These are phyloP conservation scores for Anguilla anguilla DNA, from an alignment of 2,797 vertebrate genomes.

Conservation along the genomic window DNA sequence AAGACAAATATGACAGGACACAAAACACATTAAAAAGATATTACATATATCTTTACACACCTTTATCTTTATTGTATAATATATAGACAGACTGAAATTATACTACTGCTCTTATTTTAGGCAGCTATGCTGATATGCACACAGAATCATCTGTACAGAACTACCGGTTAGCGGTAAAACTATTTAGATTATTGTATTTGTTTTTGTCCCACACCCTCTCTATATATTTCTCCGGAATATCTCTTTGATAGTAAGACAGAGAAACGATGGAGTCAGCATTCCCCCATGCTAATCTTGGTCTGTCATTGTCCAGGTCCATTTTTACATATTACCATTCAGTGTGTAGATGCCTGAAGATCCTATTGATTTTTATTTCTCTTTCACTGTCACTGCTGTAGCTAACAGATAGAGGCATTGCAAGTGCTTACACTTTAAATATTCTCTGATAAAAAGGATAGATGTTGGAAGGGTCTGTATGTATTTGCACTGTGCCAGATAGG, in stretches of 20 bases:
- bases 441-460: conserved; percentile 21
- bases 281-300: conserved; percentile 10
- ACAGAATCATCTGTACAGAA: neutral
- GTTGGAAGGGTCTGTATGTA: conserved; percentile 9
- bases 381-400: conserved; percentile 11
- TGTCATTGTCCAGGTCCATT: conserved; percentile 15
- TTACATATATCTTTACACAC: neutral
- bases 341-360: conserved; percentile 7
- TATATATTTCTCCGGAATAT: neutral
- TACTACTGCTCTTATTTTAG: neutral
- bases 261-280: conserved; percentile 21
- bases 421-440: conserved; percentile 22
- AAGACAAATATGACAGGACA: neutral
- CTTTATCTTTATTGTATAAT: neutral
- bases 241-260: neutral
- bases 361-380: conserved; percentile 20
- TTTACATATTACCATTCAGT: conserved; percentile 22
- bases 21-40: neutral
- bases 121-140: neutral
- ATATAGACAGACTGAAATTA: neutral
- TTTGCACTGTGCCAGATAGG: conserved; percentile 14
- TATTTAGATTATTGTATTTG: neutral
- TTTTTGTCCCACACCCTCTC: neutral
- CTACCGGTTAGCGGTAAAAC: neutral
- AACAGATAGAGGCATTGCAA: conserved; percentile 21